Conservation (phyloP, 1,140 invertebrate species). For the Zaprionus africanus region DNA sequence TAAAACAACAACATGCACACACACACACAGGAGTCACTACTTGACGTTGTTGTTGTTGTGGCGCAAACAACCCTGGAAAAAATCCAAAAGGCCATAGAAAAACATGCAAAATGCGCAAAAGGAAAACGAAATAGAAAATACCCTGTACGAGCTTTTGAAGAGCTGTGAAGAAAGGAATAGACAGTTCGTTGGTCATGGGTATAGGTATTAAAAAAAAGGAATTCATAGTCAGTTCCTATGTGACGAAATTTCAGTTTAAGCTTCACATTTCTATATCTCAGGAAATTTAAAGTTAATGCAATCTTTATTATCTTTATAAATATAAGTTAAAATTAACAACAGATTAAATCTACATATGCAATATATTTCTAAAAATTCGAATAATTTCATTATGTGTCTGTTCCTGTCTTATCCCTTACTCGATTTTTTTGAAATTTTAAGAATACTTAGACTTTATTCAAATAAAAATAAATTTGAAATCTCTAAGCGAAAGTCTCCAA, state of each 20-base stretch:
- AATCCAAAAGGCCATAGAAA: constrained; percentile 29
- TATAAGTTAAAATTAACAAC: neutral
- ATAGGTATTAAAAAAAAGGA: too few species aligned
- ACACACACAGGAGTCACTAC: constrained; percentile 6
- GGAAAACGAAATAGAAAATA: neutral
- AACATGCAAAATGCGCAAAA: neutral
- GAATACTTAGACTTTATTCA: neutral
- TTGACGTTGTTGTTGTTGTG: constrained; percentile 25
- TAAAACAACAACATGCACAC: constrained; percentile 32
- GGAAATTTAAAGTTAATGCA: too few species aligned
- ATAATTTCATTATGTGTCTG: too few species aligned
- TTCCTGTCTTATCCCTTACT: neutral
- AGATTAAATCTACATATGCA: neutral
- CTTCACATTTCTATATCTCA: too few species aligned
- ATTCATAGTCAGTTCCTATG: too few species aligned
- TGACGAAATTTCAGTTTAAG: too few species aligned
- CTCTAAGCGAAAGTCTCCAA: too few species aligned
- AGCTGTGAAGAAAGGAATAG: neutral
- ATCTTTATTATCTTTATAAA: too few species aligned
- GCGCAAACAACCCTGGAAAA: constrained; percentile 43
- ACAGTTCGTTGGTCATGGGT: too few species aligned
- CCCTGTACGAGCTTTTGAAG: constrained; percentile 7
- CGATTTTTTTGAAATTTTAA: neutral
- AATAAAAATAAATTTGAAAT: neutral
- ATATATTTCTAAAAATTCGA: neutral